Base-by-base conservation (phyloP, 2,113 vertebrate genomes). In the Thamnaconus septentrionalis region DNA sequence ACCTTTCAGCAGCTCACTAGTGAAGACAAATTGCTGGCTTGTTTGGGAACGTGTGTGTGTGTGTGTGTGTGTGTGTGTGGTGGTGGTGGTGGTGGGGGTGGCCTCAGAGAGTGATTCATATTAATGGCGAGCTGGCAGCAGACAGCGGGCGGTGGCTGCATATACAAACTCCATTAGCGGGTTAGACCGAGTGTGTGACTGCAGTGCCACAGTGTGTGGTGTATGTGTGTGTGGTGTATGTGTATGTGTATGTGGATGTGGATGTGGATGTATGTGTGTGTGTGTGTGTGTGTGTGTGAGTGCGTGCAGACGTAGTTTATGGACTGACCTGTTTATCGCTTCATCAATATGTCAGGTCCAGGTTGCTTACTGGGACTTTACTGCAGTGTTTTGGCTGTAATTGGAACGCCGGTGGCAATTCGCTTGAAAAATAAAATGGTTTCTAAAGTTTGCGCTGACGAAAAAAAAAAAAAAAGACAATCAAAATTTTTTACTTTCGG, bases 11-110 rank as follows among this genome's bases (percentile, higher is more conserved):
- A 42, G 81, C 82, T 83, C 78, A 74, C 87, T 90, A 91, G 87
- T 89, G 85, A 92, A 91, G 91, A 93, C 90, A 92, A 93, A 93
- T 92, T 90, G 87, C 88, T 75, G 61, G 82, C 84, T 84, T 90
- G 84, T 88, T 87, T 85, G 70, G 79, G 45, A 62, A 53, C 64
- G 85, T 67, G 53, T 7, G 39, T 8, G n/a, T n/a, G n/a, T n/a
- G n/a, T n/a, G n/a, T n/a, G n/a, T n/a, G n/a, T n/a, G n/a, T n/a
- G n/a, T 6, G 46, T 47, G 46, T 8, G 46, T 6, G 3, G 46
- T 3, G 46, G 7, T 3, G 46, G 46, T 6, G 9, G 3, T 48
- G 47, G 47, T 8, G 74, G 79, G 46, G 67, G 62, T 66, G 82
- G 66, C 80, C 81, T 88, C 72, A 64, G 84, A 89, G 88, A 90